These are phyloP conservation scores for Cremastinae sp. DNA, from an alignment of 2,888 invertebrate species.

Conservation along the genomic window DNA sequence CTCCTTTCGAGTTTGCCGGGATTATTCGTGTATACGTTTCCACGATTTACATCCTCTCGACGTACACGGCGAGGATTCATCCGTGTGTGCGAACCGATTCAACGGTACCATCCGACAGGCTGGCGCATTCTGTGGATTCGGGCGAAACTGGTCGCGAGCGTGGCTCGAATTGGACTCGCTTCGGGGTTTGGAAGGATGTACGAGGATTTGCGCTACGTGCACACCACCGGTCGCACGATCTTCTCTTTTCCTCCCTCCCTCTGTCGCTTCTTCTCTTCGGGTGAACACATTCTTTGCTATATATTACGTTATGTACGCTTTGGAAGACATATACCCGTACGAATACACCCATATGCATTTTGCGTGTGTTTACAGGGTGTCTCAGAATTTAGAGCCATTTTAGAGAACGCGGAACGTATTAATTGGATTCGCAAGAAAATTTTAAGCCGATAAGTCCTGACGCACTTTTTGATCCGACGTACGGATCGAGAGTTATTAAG, in stretches of 20 bases:
- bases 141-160: conserved; percentile 6
- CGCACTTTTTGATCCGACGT: no score
- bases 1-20: no score
- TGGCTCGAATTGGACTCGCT: neutral
- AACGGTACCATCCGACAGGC: conserved; percentile 8
- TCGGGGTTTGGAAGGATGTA: conserved; percentile 20
- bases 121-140: conserved; percentile 29
- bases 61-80: conserved; percentile 10
- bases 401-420: no score
- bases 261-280: no score
- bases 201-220: conserved; percentile 24
- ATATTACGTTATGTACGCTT: no score
- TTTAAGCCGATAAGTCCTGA: no score
- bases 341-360: conserved; percentile 4
- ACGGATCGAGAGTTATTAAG: no score
- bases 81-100: conserved; percentile 17
- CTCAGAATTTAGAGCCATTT: no score
- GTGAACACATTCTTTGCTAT: no score
- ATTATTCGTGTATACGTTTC: conserved; percentile 11
- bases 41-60: no score
- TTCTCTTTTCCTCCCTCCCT: conserved; percentile 13
- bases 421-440: no score
- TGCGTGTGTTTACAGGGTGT: no score
- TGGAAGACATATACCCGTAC: conserved; percentile 2
- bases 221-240: conserved; percentile 10